Conservation (phyloP, 2,113 vertebrate species). For the Phocoena phocoena region DNA sequence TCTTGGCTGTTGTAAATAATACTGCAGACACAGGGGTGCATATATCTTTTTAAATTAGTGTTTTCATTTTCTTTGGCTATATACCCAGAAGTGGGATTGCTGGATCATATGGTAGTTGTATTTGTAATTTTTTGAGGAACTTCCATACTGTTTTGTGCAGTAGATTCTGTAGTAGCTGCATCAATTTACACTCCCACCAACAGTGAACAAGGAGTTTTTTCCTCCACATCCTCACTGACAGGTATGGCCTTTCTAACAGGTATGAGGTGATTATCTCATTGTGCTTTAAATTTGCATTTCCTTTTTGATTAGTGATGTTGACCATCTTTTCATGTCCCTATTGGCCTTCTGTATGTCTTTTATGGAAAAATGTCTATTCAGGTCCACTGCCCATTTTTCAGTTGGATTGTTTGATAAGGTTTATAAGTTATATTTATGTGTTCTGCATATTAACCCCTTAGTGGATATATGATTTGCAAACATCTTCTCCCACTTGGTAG, state of each 20-base stretch:
- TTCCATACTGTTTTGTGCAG: background rate
- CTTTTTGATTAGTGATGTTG: background rate
- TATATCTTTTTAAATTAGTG: background rate
- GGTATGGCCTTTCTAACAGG: background rate
- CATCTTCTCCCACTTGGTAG: background rate
- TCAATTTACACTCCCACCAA: background rate
- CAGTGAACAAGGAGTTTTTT: no score
- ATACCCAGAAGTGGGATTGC: background rate
- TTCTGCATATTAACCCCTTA: background rate
- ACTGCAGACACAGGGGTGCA: background rate
- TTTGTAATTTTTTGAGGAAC: background rate
- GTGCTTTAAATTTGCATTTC: background rate
- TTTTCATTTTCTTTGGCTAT: background rate
- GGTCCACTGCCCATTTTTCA: background rate
- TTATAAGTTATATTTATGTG: background rate
- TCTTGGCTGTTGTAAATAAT: background rate
- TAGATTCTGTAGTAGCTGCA: background rate
- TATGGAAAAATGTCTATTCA: background rate
- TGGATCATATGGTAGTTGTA: background rate
- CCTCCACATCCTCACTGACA: background rate
- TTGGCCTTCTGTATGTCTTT: background rate
- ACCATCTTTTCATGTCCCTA: background rate
- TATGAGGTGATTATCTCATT: background rate
- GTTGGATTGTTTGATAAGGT: background rate
- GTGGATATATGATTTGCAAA: background rate